Evolutionary conservation across 1,140 invertebrate species (phyloP), one percentile per base, ranked within the genome.

Genomic region (Aphaenogaster rudis): DNA sequence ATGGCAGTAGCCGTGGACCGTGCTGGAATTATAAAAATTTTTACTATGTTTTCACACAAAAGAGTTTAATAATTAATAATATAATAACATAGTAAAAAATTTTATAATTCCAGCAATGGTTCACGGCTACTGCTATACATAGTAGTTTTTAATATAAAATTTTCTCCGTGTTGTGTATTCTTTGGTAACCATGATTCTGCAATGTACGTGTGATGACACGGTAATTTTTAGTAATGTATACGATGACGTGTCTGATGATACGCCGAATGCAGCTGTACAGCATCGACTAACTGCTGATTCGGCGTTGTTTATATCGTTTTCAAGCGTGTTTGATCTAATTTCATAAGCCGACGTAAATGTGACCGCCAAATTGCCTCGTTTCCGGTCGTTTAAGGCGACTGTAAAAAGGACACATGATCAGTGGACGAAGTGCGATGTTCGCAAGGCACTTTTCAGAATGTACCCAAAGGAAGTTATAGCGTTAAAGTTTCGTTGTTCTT

Each of bases 151-250:
- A 28, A 28, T 28, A 28, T 0, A 28, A 28, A 28, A 28, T 28
- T 28, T 28, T 0, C 28, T 28, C 28, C 0, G 28, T 28, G 28
- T 28, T 33, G 7, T 77, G 4, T n/a, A 15, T 3, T 36, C 52
- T 57, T 33, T 81, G 36, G 11, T 33, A 69, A 28, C 8, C 9
- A 81, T 45, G 50, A 69, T 67, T 69, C 13, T 39, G 48, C 52
- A 28, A 33, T 28, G 7, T 48, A 64, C 5, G 15, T 15, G 21
- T 69, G 52, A 81, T 82, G 54, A 72, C 39, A 36, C 48, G 3
- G 15, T 74, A 42, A 82, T 74, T 72, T 82, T 48, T 21, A 59
- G 52, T 82, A 82, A 74, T 57, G 13, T 81, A 71, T 71, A 81
- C 6, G 42, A 54, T 74, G 15, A 74, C 17, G 17, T 69, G 33